Percentiles rank a stretch among this genome's conserved stretches.
These are phyloP conservation scores for Brachionus asplanchnoidis DNA, from an alignment of 1,140 invertebrate species.

Conservation along the genomic window DNA sequence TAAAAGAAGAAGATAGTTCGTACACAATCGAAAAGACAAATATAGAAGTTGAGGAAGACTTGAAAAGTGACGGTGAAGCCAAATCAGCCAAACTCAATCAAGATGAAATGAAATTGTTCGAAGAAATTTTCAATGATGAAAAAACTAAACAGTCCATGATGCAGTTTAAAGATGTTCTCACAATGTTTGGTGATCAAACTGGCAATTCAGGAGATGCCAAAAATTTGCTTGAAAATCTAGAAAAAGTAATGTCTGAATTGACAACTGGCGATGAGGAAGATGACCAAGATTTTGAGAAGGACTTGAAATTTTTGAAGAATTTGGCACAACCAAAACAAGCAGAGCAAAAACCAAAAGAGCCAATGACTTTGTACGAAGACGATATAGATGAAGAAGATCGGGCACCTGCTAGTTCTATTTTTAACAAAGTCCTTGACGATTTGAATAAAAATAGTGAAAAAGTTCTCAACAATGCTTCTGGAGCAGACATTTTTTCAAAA, in stretches of 20 bases:
- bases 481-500: conserved; percentile 17
- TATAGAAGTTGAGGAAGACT: neutral
- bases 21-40: conserved; percentile 28
- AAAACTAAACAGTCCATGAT: conserved; percentile 23
- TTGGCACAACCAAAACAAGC: neutral
- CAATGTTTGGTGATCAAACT: conserved; percentile 1
- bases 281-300: neutral
- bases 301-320: conserved; percentile 28
- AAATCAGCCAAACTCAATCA: neutral
- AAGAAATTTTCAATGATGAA: conserved; percentile 33
- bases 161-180: conserved; percentile 30
- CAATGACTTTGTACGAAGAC: neutral
- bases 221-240: conserved; percentile 20
- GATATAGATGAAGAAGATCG: conserved; percentile 20
- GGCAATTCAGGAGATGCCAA: neutral
- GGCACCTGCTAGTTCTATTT: neutral
- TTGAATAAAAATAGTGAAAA: conserved; percentile 15
- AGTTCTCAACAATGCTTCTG: neutral
- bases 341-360: neutral
- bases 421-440: conserved; percentile 14
- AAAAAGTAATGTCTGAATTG: conserved; percentile 37
- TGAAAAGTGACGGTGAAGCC: neutral
- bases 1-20: neutral
- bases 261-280: conserved; percentile 5
- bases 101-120: conserved; percentile 36